Conservation (phyloP, 2,888 invertebrate genomes). For the Exocentrus adspersus region DNA sequence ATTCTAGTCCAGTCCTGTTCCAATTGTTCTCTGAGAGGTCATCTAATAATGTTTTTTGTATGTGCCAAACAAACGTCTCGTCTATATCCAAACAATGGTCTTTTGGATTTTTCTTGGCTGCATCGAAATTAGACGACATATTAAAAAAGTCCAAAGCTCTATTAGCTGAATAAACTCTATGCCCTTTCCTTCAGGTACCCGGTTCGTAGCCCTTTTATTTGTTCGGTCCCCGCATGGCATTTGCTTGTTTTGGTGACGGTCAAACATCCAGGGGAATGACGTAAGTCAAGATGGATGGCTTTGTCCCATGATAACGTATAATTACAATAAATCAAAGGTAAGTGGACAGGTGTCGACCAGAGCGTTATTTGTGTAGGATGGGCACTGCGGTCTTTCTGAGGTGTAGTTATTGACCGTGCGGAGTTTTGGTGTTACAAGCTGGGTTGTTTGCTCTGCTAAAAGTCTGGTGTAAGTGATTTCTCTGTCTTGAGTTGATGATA, state of each 20-base stretch:
- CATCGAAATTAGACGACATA: too few species aligned
- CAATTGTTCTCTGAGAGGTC: conserved; percentile 13
- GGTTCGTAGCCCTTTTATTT: not conserved
- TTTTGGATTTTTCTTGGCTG: not conserved
- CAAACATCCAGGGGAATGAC: conserved; percentile 41
- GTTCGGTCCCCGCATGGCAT: conserved; percentile 27
- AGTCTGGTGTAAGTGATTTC: too few species aligned
- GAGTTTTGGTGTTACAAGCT: not conserved
- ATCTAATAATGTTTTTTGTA: conserved; percentile 27
- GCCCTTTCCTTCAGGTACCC: not conserved
- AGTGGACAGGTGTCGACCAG: conserved; percentile 49
- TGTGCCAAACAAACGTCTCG: conserved; percentile 20
- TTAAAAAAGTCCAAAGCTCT: too few species aligned
- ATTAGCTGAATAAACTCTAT: too few species aligned
- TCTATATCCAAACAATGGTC: conserved; percentile 10
- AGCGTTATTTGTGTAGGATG: conserved; percentile 34
- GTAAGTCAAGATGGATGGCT: conserved; percentile 50
- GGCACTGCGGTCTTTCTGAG: not conserved
- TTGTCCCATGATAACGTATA: conserved; percentile 52
- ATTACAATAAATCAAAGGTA: conserved; percentile 53
- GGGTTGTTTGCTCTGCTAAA: not conserved
- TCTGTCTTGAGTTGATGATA: too few species aligned
- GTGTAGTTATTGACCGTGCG: not conserved
- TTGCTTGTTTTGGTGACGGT: conserved; percentile 34
- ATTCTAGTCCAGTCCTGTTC: not conserved